Conservation (phyloP, 2,113 vertebrate species). For the Saguinus midas region DNA sequence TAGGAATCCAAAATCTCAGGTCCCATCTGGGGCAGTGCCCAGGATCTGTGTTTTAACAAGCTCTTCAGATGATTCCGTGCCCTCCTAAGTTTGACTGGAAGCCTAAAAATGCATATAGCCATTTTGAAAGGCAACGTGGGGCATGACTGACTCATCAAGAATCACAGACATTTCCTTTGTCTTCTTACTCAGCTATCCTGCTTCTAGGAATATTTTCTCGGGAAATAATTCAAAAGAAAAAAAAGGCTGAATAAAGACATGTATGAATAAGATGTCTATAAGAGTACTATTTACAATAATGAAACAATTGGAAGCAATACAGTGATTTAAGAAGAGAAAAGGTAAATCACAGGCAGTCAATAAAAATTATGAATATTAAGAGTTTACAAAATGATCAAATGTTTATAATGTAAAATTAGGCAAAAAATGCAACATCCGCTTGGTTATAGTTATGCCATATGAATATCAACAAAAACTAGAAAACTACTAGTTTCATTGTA, state of each 20-base stretch:
- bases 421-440: background rate
- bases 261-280: background rate
- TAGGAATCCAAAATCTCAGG: background rate
- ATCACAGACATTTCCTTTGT: background rate
- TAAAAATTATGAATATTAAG: background rate
- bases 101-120: background rate
- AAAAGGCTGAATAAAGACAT: background rate
- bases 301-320: background rate
- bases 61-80: background rate
- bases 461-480: background rate
- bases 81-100: background rate
- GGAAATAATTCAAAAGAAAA: constrained; percentile 11
- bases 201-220: constrained; percentile 12
- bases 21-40: too few relatives aligned
- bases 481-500: background rate
- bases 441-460: background rate
- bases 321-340: background rate
- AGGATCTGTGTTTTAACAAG: background rate
- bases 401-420: constrained; percentile 3
- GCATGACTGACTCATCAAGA: background rate
- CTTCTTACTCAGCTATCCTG: background rate
- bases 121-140: background rate
- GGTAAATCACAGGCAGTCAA: background rate
- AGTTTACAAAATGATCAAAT: background rate
- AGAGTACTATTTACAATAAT: background rate